Conservation (phyloP, 2,888 invertebrate species). For the Ormyrus nitidulus region DNA sequence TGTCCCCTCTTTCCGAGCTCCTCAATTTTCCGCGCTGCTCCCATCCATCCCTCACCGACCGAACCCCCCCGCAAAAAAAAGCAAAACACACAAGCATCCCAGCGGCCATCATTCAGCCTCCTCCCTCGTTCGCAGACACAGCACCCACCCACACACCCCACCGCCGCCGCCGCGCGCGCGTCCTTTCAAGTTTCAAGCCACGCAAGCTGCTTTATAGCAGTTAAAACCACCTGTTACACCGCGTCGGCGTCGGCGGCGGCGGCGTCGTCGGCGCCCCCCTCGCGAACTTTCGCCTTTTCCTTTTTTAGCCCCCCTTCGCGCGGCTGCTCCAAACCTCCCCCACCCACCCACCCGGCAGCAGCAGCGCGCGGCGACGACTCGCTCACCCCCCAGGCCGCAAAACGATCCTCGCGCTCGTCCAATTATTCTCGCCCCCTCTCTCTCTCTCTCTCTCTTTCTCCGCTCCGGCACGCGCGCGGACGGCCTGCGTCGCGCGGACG, state of each 20-base stretch:
- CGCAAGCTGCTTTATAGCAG: constrained; percentile 67
- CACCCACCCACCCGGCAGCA: too few relatives aligned
- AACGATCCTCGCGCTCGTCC: too few relatives aligned
- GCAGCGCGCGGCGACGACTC: too few relatives aligned
- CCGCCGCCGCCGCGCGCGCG: constrained; percentile 19
- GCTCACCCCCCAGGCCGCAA: too few relatives aligned
- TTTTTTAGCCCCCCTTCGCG: constrained; percentile 37
- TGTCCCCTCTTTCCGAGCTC: too few relatives aligned
- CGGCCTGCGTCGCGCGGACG: too few relatives aligned
- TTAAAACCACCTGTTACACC: constrained; percentile 72
- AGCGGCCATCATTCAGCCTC: too few relatives aligned
- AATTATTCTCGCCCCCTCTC: too few relatives aligned
- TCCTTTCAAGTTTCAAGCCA: constrained; percentile 60
- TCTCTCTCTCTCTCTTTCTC: too few relatives aligned
- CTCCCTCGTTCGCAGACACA: too few relatives aligned
- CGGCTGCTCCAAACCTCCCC: not conserved
- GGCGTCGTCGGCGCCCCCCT: constrained; percentile 58
- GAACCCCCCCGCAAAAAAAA: not conserved
- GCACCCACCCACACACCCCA: not conserved
- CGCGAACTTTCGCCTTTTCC: not conserved
- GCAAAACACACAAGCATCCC: not conserved
- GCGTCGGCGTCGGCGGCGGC: not conserved
- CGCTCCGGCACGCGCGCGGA: too few relatives aligned
- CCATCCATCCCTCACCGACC: not conserved
- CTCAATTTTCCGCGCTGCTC: not conserved